phyloP scores from a whole-genome alignment of 2,888 invertebrate genomes.

The Stramonita haemastoma region DNA sequence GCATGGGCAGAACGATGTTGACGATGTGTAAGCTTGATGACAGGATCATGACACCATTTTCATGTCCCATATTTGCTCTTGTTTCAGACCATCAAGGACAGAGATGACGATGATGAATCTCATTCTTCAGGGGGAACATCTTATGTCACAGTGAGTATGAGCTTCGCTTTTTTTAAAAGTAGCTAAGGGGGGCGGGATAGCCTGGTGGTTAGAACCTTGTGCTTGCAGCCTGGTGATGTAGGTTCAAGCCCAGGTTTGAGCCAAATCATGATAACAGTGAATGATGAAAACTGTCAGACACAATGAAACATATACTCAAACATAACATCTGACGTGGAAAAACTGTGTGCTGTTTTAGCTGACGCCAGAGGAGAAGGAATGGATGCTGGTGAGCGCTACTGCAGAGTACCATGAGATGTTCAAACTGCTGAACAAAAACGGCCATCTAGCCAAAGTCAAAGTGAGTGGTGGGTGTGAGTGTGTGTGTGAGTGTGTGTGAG shows the following conservation, averaged over 20 bases:
- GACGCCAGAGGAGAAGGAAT: constrained; percentile 90
- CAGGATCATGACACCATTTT: neutral
- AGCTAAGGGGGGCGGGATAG: too few species aligned
- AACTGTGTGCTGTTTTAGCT: constrained; percentile 76
- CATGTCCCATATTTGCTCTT: neutral
- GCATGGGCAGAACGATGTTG: too few species aligned
- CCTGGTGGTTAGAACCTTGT: neutral
- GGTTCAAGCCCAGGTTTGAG: neutral
- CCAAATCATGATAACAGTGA: too few species aligned
- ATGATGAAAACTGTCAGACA: too few species aligned
- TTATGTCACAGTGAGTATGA: constrained; percentile 60
- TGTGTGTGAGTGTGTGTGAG: neutral
- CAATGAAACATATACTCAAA: too few species aligned
- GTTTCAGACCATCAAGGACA: constrained; percentile 44
- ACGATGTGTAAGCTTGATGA: too few species aligned
- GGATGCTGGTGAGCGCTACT: constrained; percentile 91
- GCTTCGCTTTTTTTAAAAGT: neutral
- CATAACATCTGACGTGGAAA: too few species aligned
- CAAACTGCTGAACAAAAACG: constrained; percentile 90
- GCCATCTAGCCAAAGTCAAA: constrained; percentile 90
- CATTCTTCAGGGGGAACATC: constrained; percentile 55
- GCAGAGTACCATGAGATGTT: constrained; percentile 91
- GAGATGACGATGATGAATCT: constrained; percentile 58
- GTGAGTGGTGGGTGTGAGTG: constrained; percentile 80
- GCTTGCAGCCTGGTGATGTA: neutral